phyloP scores from a whole-genome alignment of 2,113 vertebrate species.

The Mesoclemmys tuberculata region DNA sequence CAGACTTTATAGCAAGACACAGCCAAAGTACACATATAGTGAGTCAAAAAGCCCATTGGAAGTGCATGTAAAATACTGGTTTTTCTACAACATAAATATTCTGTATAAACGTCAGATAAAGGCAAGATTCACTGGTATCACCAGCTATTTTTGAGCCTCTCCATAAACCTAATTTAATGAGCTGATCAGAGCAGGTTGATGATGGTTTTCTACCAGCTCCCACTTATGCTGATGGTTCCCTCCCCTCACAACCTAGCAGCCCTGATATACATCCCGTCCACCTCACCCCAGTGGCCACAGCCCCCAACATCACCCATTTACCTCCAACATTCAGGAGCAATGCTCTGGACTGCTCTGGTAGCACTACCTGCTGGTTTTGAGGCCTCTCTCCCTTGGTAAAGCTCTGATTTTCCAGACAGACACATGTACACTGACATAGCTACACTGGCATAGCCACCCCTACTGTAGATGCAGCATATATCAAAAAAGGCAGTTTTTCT shows the following conservation, averaged over 20 bases:
- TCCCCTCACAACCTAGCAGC: too few relatives aligned
- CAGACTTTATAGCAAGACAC: background rate
- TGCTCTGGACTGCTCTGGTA: background rate
- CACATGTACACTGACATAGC: background rate
- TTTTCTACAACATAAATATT: background rate
- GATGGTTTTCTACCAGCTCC: background rate
- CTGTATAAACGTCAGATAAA: background rate
- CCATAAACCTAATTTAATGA: background rate
- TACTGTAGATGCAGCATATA: background rate
- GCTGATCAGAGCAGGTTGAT: background rate
- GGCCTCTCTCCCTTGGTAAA: background rate
- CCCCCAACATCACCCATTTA: too few relatives aligned
- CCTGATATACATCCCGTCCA: too few relatives aligned
- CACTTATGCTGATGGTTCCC: too few relatives aligned
- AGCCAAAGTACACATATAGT: background rate
- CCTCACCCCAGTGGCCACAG: too few relatives aligned
- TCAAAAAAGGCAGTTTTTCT: background rate
- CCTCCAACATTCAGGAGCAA: background rate
- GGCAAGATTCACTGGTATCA: background rate
- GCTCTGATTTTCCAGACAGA: background rate
- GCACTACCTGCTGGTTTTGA: background rate
- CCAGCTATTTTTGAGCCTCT: background rate
- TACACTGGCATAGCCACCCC: background rate
- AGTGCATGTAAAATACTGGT: background rate
- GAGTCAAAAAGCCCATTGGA: background rate